phyloP scores from a whole-genome alignment of 2,888 invertebrate genomes.

The Napeogenes inachia region DNA sequence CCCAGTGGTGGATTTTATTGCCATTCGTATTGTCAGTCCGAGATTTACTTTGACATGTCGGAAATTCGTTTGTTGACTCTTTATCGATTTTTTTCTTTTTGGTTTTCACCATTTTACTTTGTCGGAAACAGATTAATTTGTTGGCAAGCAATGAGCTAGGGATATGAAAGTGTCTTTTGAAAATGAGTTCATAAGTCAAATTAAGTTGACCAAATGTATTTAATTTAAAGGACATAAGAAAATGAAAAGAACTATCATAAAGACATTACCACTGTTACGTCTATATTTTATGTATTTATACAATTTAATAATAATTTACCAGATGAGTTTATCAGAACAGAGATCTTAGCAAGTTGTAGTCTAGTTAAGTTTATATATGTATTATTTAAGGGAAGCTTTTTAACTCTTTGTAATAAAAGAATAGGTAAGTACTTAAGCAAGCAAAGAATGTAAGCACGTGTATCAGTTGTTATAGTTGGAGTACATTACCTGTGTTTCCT shows the following conservation, averaged over 20 bases:
- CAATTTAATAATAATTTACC: no score
- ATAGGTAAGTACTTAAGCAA: constrained; percentile 23
- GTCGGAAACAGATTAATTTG: constrained; percentile 29
- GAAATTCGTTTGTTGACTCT: constrained; percentile 69
- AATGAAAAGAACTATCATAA: no score
- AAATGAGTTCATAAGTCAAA: no score
- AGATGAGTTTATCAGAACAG: no score
- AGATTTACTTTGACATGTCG: constrained; percentile 74
- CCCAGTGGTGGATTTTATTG: constrained; percentile 68
- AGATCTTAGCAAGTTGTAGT: no score
- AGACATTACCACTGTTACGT: no score
- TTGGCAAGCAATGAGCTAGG: constrained; percentile 17
- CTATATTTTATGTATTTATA: no score
- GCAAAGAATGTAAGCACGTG: constrained; percentile 37
- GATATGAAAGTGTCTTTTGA: background rate
- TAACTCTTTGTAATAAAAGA: constrained; percentile 21
- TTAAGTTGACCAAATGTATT: no score
- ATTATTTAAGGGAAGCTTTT: background rate
- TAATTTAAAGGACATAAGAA: no score
- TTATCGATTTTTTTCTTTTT: constrained; percentile 30
- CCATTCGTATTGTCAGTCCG: constrained; percentile 72
- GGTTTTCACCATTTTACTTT: constrained; percentile 28
- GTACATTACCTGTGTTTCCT: constrained; percentile 67
- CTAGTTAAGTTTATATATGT: background rate
- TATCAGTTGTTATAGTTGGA: constrained; percentile 52